Conservation (phyloP, 2,113 vertebrate genomes). For the Myotis lucifugus region DNA sequence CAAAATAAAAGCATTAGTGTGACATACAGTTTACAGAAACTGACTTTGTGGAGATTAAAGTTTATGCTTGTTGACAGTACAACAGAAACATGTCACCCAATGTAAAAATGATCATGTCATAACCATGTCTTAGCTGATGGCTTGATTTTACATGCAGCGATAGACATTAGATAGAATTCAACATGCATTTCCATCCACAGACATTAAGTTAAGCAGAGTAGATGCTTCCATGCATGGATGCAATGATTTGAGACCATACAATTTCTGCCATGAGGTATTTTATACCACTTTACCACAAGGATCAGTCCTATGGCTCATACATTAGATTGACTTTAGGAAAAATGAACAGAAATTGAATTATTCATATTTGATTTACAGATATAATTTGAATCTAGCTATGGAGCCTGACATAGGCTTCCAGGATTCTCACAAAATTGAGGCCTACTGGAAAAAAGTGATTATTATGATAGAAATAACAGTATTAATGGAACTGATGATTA, state of each 20-base stretch:
- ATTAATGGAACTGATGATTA: neutral
- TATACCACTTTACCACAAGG: neutral
- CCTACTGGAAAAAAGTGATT: neutral
- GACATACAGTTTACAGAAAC: slow-evolving; percentile 70
- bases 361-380: slow-evolving; percentile 9
- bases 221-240: neutral
- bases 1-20: slow-evolving; percentile 71
- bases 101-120: slow-evolving; percentile 74
- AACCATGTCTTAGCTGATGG: slow-evolving; percentile 60
- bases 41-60: slow-evolving; percentile 72
- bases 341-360: neutral
- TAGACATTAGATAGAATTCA: slow-evolving; percentile 59
- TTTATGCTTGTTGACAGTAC: slow-evolving; percentile 77
- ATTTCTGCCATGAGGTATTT: slow-evolving; percentile 23
- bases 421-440: neutral
- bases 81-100: slow-evolving; percentile 63
- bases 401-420: neutral
- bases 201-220: slow-evolving; percentile 25
- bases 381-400: neutral
- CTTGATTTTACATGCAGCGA: slow-evolving; percentile 64
- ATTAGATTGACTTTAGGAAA: neutral
- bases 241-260: slow-evolving; percentile 7
- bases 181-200: slow-evolving; percentile 47
- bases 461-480: neutral
- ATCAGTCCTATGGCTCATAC: neutral